A percentile compares a stretch with the other conserved stretches of the same genome.
Conservation (phyloP, 2,113 vertebrate genomes). For the Ceyx margarethae region DNA sequence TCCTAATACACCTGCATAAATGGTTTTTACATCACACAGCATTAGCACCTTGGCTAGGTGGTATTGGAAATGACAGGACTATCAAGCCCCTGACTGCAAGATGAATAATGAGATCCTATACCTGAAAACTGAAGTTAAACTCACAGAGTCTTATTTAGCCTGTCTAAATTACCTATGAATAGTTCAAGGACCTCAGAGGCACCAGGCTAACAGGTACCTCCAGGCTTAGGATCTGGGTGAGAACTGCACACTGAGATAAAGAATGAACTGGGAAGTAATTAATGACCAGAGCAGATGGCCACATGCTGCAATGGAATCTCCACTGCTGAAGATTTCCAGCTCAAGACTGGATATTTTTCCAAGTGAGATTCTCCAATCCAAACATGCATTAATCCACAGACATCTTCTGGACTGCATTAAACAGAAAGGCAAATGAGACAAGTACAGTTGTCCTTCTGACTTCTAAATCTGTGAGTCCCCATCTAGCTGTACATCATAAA, state of each 20-base stretch:
- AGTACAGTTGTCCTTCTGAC: neutral
- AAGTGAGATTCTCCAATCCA: neutral
- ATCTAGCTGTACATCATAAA: neutral
- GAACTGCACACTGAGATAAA: neutral
- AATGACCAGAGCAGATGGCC: neutral
- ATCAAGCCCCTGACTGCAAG: neutral
- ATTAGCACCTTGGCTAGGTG: neutral
- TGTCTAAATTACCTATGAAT: neutral
- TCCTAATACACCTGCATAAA: neutral
- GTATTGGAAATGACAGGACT: neutral
- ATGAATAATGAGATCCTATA: neutral
- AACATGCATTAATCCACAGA: neutral
- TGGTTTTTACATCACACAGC: neutral
- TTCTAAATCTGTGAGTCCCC: neutral
- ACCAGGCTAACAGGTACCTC: neutral
- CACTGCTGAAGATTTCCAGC: neutral
- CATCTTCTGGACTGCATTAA: neutral
- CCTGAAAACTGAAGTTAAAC: neutral
- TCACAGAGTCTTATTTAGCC: neutral
- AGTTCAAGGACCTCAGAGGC: neutral
- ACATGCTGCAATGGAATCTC: neutral
- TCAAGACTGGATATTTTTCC: neutral
- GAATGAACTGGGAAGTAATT: neutral
- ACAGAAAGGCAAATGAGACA: neutral
- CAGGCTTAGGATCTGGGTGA: neutral